Evolutionary conservation across 2,113 vertebrate species (phyloP).

Genomic region (Lathamus discolor): DNA sequence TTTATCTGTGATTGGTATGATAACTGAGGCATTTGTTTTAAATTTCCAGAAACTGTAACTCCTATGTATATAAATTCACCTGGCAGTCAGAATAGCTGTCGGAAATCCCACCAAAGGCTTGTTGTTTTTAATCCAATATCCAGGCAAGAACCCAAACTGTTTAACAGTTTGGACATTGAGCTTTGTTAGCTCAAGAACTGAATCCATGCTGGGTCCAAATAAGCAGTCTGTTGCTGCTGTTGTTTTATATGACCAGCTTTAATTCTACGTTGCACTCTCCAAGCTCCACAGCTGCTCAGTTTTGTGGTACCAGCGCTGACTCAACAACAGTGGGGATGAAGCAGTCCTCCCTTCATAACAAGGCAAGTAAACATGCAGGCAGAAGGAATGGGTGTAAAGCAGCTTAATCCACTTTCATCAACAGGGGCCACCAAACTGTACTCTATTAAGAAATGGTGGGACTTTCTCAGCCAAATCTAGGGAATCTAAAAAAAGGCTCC

Average conservation of each 20-base stretch:
- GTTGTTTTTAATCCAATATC: neutral
- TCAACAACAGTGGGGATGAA: neutral
- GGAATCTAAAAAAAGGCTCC: neutral
- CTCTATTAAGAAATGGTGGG: neutral
- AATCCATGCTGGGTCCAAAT: neutral
- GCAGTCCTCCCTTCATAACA: neutral
- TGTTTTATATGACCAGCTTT: neutral
- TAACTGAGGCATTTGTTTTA: slow-evolving; percentile 5
- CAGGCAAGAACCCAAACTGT: neutral
- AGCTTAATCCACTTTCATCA: neutral
- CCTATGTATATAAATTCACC: neutral
- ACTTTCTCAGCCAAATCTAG: neutral
- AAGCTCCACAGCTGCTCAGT: neutral
- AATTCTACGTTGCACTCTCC: neutral
- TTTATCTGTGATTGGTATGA: neutral
- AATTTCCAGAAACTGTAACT: neutral
- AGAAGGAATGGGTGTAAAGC: neutral
- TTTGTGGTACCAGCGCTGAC: neutral
- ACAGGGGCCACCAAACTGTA: neutral
- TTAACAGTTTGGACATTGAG: neutral
- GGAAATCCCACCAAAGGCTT: neutral
- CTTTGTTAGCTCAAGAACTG: neutral
- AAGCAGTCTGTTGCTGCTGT: neutral
- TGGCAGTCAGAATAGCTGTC: neutral
- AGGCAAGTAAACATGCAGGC: neutral